phyloP scores from a whole-genome alignment of 2,113 vertebrate genomes.

The Ciconia maguari region DNA sequence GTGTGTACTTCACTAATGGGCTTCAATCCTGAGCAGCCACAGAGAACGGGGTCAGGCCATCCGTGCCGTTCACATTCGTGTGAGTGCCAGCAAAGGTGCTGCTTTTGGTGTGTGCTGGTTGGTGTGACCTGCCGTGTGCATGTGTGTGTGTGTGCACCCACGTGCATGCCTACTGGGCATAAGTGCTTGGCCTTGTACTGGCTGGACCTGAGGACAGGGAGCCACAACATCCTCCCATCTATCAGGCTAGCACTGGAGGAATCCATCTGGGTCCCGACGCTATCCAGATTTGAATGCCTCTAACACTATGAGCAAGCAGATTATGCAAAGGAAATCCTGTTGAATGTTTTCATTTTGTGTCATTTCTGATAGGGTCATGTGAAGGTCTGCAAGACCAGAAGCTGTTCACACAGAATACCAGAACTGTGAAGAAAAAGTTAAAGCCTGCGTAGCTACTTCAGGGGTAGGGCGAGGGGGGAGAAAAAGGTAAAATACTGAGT shows the following conservation, averaged over 20 bases:
- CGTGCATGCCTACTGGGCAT: no score
- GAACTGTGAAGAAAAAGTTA: not conserved
- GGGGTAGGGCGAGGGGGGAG: fast-evolving
- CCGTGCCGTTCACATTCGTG: fast-evolving
- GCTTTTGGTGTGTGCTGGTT: not conserved
- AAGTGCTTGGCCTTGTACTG: not conserved
- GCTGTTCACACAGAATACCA: not conserved
- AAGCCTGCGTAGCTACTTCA: not conserved
- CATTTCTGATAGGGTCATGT: not conserved
- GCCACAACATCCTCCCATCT: no score
- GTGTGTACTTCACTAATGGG: not conserved
- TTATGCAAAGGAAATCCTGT: not conserved
- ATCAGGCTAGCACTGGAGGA: not conserved
- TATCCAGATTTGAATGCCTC: not conserved
- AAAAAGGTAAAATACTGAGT: not conserved
- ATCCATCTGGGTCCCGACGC: not conserved
- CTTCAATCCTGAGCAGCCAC: not conserved
- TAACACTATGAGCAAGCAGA: not conserved
- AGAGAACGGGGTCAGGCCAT: not conserved
- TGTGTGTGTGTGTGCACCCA: no score
- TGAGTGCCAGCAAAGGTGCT: not conserved
- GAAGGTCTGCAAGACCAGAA: not conserved
- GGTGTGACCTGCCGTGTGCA: no score
- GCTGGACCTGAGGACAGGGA: not conserved
- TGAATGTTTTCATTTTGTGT: not conserved